phyloP scores from a whole-genome alignment of 1,140 invertebrate species.

The Adelges cooleyi region DNA sequence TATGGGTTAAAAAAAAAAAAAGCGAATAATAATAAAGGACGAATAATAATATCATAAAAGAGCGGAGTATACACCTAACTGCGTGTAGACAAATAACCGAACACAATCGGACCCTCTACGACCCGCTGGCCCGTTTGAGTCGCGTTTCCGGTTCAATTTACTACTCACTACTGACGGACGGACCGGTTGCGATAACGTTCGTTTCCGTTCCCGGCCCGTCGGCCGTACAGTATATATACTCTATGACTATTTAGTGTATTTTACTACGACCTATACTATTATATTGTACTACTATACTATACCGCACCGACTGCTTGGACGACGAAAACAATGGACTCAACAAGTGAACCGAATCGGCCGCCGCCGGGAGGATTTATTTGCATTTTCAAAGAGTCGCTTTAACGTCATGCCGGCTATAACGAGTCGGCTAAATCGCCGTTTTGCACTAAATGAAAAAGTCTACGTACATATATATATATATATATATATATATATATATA shows the following conservation, averaged over 20 bases:
- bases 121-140: neutral
- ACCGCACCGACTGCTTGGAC: no score
- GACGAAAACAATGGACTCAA: slow-evolving; percentile 16
- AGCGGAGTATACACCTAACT: no score
- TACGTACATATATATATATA: no score
- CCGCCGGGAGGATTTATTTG: neutral
- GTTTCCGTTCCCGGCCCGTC: slow-evolving; percentile 3
- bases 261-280: no score
- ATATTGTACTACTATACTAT: no score
- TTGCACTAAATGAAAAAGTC: no score
- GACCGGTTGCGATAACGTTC: slow-evolving; percentile 26
- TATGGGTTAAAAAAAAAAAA: slow-evolving; percentile 1
- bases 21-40: slow-evolving; percentile 4
- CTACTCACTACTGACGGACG: neutral
- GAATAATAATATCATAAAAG: neutral
- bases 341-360: slow-evolving; percentile 14
- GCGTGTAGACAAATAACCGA: neutral
- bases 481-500: no score
- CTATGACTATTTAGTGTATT: no score
- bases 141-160: slow-evolving; percentile 26
- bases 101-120: neutral
- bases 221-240: no score
- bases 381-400: no score
- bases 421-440: no score
- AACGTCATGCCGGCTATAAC: no score